Evolutionary conservation across 92 coral and sea anemone genomes (phyloP).

Genomic region (Phenganax marumi): DNA sequence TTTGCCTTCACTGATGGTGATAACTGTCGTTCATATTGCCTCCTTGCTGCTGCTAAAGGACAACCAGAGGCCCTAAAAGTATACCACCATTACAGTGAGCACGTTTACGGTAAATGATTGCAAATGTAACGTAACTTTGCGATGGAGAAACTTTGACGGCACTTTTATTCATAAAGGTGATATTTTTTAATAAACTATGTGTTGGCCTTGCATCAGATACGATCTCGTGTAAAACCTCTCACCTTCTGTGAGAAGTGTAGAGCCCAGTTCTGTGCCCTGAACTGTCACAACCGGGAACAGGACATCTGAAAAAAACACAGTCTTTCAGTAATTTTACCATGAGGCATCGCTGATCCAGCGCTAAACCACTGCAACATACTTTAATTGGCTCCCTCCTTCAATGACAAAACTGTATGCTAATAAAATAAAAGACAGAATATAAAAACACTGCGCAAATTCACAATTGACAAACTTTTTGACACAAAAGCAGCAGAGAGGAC

Average conservation of each 20-base stretch:
- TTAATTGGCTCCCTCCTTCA: slow-evolving; percentile 39
- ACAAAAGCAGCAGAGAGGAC: background rate
- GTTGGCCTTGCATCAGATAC: background rate
- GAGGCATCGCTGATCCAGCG: too few species aligned
- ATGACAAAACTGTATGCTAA: slow-evolving; percentile 31
- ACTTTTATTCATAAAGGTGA: background rate
- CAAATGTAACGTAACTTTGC: background rate
- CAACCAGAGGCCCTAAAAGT: slow-evolving; percentile 86
- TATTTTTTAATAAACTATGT: background rate
- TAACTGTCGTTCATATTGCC: slow-evolving; percentile 42
- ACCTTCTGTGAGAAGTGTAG: slow-evolving; percentile 44
- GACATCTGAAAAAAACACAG: slow-evolving; percentile 14
- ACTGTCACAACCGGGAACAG: slow-evolving; percentile 42
- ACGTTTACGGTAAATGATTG: background rate
- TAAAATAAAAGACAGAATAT: background rate
- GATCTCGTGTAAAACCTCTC: background rate
- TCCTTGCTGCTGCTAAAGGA: slow-evolving; percentile 88
- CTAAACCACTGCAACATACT: slow-evolving; percentile 7
- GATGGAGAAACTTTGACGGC: background rate
- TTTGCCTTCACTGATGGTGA: slow-evolving; percentile 19
- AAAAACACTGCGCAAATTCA: background rate
- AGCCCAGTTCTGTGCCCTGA: slow-evolving; percentile 45
- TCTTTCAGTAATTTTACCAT: background rate
- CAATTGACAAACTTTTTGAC: background rate
- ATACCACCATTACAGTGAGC: background rate